Base-by-base conservation (phyloP, 2,888 invertebrate genomes). In the Epinotia brunnichana region DNA sequence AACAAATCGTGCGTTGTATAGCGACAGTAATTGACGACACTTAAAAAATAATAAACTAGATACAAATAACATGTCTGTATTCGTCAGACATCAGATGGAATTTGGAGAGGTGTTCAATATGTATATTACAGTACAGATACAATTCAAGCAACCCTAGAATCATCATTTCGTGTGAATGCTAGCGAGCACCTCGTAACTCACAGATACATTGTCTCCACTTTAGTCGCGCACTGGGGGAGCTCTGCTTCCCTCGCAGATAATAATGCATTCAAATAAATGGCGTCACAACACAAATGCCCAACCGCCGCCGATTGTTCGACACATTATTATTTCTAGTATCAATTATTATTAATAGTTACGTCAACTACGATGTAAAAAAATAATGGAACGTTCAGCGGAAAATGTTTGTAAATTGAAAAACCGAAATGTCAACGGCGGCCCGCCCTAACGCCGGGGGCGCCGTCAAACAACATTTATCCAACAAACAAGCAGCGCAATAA, bases 391-490 rank as follows among this genome's bases (percentile, higher is more conserved):
- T 77, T 77, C 74, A 76, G 76, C 77, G 77, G 77, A 80, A 83
- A 82, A 79, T 81, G 81, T 74, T 81, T 79, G 79, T 79, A 86
- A 87, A 87, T 85, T 83, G 85, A 86, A 87, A 87, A 78, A 85
- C 82, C 81, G 75, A 82, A 86, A 85, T 85, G 86, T 85, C 87
- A 87, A 87, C 72, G 72, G 48, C 67, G 69, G 69, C 72, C 51
- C 39, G 62, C 51, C 51, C 66, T 76, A 76, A 75, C 77, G 79
- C 77, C 77, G 82, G 81, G 78, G 78, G 79, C 80, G 80, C 86
- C 86, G 89, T 90, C 90, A 88, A 91, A 91, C 90, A 90, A 87
- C 89, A 86, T 89, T 90, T 89, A 89, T 83, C 87, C 86, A 87
- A 87, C 88, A 87, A 89, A 85, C 87, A 81, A 83, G 83, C 83